Conservation (phyloP, 1,140 invertebrate species). For the Laodelphax striatellus region DNA sequence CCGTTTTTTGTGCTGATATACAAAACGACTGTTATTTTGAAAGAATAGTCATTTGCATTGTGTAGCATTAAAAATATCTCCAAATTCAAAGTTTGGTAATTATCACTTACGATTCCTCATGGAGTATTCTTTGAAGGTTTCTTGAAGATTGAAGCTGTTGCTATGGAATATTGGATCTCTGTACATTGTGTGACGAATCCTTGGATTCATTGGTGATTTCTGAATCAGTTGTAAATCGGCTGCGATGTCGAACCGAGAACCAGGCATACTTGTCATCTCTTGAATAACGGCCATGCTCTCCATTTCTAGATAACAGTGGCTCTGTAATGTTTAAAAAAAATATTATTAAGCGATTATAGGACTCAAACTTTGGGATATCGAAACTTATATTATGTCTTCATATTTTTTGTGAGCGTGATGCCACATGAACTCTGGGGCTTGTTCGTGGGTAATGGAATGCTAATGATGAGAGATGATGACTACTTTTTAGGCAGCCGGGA, state of each 20-base stretch:
- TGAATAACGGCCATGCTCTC: conserved; percentile 42
- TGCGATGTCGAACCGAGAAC: conserved; percentile 37
- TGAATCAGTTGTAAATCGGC: conserved; percentile 46
- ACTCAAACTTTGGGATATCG: too few species aligned
- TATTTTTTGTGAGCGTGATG: too few species aligned
- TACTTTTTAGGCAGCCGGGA: too few species aligned
- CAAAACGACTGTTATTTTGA: too few species aligned
- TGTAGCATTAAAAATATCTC: too few species aligned
- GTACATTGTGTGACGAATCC: conserved; percentile 10
- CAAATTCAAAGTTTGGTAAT: too few species aligned
- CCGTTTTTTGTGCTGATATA: too few species aligned
- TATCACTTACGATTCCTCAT: conserved; percentile 41
- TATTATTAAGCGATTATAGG: background rate
- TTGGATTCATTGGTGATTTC: conserved; percentile 38
- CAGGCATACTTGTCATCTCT: conserved; percentile 34
- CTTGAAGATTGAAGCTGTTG: conserved; percentile 25
- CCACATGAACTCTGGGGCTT: too few species aligned
- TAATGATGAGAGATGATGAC: too few species aligned
- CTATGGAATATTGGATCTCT: conserved; percentile 10
- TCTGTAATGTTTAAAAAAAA: conserved; percentile 26
- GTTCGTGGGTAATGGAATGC: too few species aligned
- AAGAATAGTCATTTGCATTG: too few species aligned
- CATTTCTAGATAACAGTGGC: conserved; percentile 42
- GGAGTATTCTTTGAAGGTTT: conserved; percentile 41
- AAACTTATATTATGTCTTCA: too few species aligned